These are phyloP conservation scores for Clivina fossor DNA, from an alignment of 2,888 invertebrate genomes.

Conservation along the genomic window DNA sequence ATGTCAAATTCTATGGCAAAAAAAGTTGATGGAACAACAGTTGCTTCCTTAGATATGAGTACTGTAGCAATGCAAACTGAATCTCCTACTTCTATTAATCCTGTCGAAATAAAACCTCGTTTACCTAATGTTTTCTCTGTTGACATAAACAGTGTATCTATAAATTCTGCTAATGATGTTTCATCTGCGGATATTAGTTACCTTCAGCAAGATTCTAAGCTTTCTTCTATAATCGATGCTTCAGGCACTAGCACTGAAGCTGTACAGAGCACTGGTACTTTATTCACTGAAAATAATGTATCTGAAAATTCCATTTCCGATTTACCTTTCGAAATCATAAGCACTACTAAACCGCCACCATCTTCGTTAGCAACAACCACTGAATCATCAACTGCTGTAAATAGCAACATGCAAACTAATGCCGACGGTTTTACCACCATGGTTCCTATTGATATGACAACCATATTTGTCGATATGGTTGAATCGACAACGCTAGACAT, in stretches of 20 bases:
- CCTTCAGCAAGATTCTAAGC: neutral
- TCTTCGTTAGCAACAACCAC: neutral
- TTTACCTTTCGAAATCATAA: slow-evolving; percentile 27
- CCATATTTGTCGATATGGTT: slow-evolving; percentile 32
- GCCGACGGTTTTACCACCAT: slow-evolving; percentile 8
- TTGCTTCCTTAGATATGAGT: slow-evolving; percentile 21
- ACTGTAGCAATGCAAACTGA: slow-evolving; percentile 19
- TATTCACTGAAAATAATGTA: too few relatives aligned
- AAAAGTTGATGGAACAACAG: slow-evolving; percentile 30
- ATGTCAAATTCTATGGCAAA: slow-evolving; percentile 5
- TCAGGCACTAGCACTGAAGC: slow-evolving; percentile 11
- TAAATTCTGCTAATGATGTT: slow-evolving; percentile 51
- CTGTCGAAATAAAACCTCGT: slow-evolving; percentile 2
- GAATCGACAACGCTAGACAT: slow-evolving; percentile 37
- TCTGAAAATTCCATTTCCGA: slow-evolving; percentile 14
- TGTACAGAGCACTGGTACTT: slow-evolving; percentile 17
- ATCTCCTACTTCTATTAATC: slow-evolving; percentile 27
- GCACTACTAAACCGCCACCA: slow-evolving; percentile 24
- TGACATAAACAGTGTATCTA: slow-evolving; percentile 45
- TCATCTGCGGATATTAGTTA: slow-evolving; percentile 32
- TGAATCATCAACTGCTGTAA: slow-evolving; percentile 43
- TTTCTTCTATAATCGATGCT: neutral
- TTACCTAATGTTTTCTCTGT: slow-evolving; percentile 18
- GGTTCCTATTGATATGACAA: slow-evolving; percentile 11
- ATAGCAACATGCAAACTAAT: slow-evolving; percentile 37